Percentiles rank a stretch among this genome's conserved stretches.
Evolutionary conservation across 2,888 invertebrate genomes (phyloP).

Genomic region (Drosophila dives): DNA sequence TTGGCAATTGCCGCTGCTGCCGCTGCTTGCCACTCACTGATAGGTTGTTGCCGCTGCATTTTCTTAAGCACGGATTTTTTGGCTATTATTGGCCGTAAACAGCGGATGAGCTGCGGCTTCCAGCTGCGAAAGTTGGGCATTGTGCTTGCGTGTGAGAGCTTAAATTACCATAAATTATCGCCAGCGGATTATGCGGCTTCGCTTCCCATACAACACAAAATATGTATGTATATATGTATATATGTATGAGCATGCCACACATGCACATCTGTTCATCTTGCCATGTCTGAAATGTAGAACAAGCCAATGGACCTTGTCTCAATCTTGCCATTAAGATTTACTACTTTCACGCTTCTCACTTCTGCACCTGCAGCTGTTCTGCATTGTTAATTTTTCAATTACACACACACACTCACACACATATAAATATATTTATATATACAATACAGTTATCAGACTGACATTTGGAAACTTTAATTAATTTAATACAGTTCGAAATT

Average conservation of each 20-base stretch:
- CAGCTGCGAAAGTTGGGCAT: slow-evolving; percentile 58
- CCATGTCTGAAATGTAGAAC: slow-evolving; percentile 62
- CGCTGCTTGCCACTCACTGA: neutral
- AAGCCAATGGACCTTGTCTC: slow-evolving; percentile 33
- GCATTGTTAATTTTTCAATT: neutral
- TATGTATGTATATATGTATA: neutral
- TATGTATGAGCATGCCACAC: neutral
- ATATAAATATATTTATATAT: no score
- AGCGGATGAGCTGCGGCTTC: slow-evolving; percentile 49
- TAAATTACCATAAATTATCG: slow-evolving; percentile 76
- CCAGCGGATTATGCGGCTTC: slow-evolving; percentile 62
- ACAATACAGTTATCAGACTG: slow-evolving; percentile 35
- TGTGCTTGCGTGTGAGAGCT: slow-evolving; percentile 61
- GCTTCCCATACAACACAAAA: slow-evolving; percentile 24
- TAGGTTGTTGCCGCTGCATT: slow-evolving; percentile 24
- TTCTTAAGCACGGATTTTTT: slow-evolving; percentile 41
- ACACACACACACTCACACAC: neutral
- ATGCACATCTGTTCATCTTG: slow-evolving; percentile 27
- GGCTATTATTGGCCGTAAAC: slow-evolving; percentile 42
- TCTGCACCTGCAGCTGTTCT: slow-evolving; percentile 7
- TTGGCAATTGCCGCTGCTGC: slow-evolving; percentile 52
- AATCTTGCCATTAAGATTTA: slow-evolving; percentile 18
- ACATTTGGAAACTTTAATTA: slow-evolving; percentile 8
- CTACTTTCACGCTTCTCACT: slow-evolving; percentile 60
- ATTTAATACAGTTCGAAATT: slow-evolving; percentile 47